Conservation (phyloP, 2,888 invertebrate species). For the Pemphredon lugubris region DNA sequence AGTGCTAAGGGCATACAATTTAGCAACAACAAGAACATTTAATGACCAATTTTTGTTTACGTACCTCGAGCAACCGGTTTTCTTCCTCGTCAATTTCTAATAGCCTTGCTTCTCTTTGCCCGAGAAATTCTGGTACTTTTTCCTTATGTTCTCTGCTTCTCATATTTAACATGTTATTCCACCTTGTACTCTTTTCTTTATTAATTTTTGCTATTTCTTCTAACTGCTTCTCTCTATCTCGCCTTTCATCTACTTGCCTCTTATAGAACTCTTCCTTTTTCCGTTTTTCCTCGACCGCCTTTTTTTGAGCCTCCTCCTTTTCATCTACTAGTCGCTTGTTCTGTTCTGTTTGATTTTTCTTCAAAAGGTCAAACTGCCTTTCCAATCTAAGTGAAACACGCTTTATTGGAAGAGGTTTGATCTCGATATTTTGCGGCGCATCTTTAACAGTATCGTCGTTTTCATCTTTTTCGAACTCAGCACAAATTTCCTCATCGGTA, state of each 20-base stretch:
- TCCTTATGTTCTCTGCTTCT: conserved; percentile 13
- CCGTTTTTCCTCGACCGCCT: conserved; percentile 36
- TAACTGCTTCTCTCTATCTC: conserved; percentile 15
- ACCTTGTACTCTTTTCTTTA: conserved; percentile 38
- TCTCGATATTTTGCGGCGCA: conserved; percentile 31
- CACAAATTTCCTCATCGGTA: conserved; percentile 37
- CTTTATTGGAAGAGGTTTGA: conserved; percentile 43
- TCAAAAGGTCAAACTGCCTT: conserved; percentile 38
- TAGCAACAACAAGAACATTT: not conserved
- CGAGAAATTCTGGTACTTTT: not conserved
- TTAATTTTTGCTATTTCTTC: conserved; percentile 28
- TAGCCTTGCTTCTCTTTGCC: conserved; percentile 16
- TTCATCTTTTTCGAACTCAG: conserved; percentile 51
- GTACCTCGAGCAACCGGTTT: conserved; percentile 31
- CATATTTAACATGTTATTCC: conserved; percentile 27
- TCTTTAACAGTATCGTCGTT: conserved; percentile 37
- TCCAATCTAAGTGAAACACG: conserved; percentile 35
- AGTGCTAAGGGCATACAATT: conserved; percentile 7
- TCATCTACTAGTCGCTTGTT: conserved; percentile 41
- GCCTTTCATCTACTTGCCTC: conserved; percentile 29
- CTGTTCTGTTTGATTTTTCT: conserved; percentile 27
- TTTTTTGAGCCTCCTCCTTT: conserved; percentile 33
- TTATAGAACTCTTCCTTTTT: conserved; percentile 41
- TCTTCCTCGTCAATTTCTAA: conserved; percentile 32
- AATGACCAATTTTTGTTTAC: too few relatives aligned